A percentile compares a stretch with the other conserved stretches of the same genome.
Conservation (phyloP, 2,113 vertebrate species). For the Eupsittula cactorum region DNA sequence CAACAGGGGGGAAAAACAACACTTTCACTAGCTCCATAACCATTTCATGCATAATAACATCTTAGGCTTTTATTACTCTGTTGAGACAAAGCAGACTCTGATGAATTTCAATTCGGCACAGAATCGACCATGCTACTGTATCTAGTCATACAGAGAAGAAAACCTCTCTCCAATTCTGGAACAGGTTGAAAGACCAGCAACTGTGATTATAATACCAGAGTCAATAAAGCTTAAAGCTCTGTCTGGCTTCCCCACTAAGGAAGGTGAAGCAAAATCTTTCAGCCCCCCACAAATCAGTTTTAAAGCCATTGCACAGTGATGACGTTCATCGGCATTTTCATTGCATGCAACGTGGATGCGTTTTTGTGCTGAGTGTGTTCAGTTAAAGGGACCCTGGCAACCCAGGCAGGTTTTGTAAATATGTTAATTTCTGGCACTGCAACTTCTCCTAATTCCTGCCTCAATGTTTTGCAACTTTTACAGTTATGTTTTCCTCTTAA, state of each 20-base stretch:
- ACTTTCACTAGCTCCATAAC: slow-evolving; percentile 58
- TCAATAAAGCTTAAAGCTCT: slow-evolving; percentile 66
- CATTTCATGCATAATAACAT: slow-evolving; percentile 75
- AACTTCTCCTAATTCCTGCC: not conserved
- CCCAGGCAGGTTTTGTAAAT: slow-evolving; percentile 9
- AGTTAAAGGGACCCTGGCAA: slow-evolving; percentile 8
- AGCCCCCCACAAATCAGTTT: slow-evolving; percentile 39
- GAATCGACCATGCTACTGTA: slow-evolving; percentile 30
- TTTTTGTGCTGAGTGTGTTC: not conserved
- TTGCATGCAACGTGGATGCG: not conserved
- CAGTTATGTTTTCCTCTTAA: not conserved
- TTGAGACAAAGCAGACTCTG: slow-evolving; percentile 67
- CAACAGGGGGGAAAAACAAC: not conserved
- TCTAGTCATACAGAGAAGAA: slow-evolving; percentile 47
- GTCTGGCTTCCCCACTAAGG: slow-evolving; percentile 38
- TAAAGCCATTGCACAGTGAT: not conserved
- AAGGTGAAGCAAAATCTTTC: slow-evolving; percentile 51
- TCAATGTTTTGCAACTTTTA: not conserved
- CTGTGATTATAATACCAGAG: slow-evolving; percentile 48
- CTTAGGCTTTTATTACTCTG: slow-evolving; percentile 76
- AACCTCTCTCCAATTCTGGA: slow-evolving; percentile 42
- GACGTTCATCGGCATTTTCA: slow-evolving; percentile 11
- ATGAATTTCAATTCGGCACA: slow-evolving; percentile 74
- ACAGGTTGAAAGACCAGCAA: slow-evolving; percentile 55
- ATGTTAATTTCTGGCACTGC: not conserved